Percentiles rank a stretch among this genome's conserved stretches.
These are phyloP conservation scores for Rynchops niger DNA, from an alignment of 2,113 vertebrate species.

Conservation along the genomic window DNA sequence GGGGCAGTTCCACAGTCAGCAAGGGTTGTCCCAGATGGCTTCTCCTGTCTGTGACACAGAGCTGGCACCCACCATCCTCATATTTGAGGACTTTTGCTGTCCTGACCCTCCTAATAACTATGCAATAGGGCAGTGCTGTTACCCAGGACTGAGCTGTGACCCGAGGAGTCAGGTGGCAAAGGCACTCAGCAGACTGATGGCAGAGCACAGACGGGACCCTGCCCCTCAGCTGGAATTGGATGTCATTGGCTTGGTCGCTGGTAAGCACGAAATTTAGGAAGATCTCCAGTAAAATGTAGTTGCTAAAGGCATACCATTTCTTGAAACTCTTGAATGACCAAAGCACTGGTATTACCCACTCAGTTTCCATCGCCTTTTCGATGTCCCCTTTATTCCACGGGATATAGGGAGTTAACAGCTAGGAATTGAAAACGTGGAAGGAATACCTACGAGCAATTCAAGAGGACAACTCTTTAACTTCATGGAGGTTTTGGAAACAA, in stretches of 20 bases:
- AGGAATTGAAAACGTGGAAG: not conserved
- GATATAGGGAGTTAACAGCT: not conserved
- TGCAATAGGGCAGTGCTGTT: not conserved
- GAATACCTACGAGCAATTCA: not conserved
- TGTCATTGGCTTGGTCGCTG: not conserved
- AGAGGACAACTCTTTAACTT: not conserved
- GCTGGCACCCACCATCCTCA: not conserved
- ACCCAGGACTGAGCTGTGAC: not conserved
- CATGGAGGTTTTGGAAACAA: not conserved
- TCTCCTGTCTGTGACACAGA: not conserved
- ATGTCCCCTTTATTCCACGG: not conserved
- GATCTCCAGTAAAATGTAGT: not conserved
- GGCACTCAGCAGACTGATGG: rapidly evolving
- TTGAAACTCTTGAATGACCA: not conserved
- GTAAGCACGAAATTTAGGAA: not conserved
- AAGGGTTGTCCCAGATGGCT: not conserved
- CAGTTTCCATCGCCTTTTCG: not conserved
- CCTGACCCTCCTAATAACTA: not conserved
- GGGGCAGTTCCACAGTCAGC: not conserved
- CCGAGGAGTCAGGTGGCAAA: not conserved
- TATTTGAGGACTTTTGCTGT: not conserved
- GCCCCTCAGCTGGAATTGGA: not conserved
- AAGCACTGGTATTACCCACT: not conserved
- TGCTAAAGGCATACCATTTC: not conserved
- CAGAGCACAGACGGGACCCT: not conserved